Percentiles rank a stretch among this genome's conserved stretches.
Conservation (phyloP, 1,140 invertebrate species). For the Drosophila nasuta region DNA sequence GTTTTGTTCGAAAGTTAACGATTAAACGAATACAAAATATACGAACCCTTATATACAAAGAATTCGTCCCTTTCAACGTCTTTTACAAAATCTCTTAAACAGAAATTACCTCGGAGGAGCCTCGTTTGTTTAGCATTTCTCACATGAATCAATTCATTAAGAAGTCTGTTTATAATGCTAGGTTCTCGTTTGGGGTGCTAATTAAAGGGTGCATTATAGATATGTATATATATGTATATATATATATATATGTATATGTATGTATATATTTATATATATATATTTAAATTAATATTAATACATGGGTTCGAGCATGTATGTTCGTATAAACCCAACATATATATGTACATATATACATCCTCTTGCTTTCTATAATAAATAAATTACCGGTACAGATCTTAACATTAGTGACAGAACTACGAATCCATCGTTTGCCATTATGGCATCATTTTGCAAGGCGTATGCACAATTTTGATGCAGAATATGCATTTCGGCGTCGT, state of each 20-base stretch:
- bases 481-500: conserved; percentile 92
- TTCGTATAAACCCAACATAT: too few relatives aligned
- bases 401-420: conserved; percentile 93
- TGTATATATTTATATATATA: too few relatives aligned
- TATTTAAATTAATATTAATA: too few relatives aligned
- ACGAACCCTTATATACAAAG: conserved; percentile 48
- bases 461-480: conserved; percentile 93
- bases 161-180: conserved; percentile 31
- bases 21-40: not conserved
- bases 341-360: not conserved
- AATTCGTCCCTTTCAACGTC: conserved; percentile 43
- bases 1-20: not conserved
- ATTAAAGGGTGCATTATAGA: too few relatives aligned
- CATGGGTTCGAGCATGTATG: too few relatives aligned
- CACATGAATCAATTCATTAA: conserved; percentile 15
- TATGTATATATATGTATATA: not conserved
- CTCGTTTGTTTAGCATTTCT: conserved; percentile 16
- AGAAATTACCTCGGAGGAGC: conserved; percentile 19
- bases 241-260: too few relatives aligned
- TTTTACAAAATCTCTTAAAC: conserved; percentile 43
- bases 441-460: conserved; percentile 87
- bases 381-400: conserved; percentile 86
- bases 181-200: conserved; percentile 18
- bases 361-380: not conserved
- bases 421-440: conserved; percentile 89